phyloP scores from a whole-genome alignment of 2,113 vertebrate species.

The Piprites chloris region DNA sequence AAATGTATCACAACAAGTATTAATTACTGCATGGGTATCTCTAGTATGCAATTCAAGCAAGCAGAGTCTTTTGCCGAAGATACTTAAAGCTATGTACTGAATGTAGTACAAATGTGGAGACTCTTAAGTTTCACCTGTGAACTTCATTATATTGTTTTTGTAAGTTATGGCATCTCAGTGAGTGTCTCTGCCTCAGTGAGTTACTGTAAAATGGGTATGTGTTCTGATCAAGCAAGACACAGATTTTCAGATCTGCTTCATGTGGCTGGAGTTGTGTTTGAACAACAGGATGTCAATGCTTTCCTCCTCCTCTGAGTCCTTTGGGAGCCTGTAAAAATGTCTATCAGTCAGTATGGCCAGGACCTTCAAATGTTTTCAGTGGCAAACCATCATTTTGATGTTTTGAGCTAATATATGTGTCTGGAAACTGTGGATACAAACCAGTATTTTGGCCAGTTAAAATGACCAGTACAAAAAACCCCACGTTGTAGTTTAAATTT shows the following conservation, averaged over 20 bases:
- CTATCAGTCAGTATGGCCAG: neutral
- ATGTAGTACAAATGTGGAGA: neutral
- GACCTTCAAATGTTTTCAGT: neutral
- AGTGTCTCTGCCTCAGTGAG: neutral
- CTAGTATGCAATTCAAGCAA: neutral
- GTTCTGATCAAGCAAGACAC: neutral
- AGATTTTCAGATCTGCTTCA: neutral
- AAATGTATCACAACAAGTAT: neutral
- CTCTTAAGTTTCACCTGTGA: neutral
- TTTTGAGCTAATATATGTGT: neutral
- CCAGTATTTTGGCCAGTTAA: neutral
- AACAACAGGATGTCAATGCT: neutral
- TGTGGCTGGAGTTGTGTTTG: neutral
- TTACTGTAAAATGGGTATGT: neutral
- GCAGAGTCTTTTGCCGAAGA: neutral
- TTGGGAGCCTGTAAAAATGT: neutral
- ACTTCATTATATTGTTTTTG: neutral
- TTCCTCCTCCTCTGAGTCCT: neutral
- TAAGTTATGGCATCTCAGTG: neutral
- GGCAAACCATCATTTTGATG: neutral
- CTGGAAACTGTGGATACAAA: neutral
- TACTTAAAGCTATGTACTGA: neutral
- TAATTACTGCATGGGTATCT: neutral
- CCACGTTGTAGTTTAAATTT: neutral
- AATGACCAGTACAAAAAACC: neutral